Evolutionary conservation across 2,888 invertebrate genomes (phyloP).

Genomic region (Acleris laterana): DNA sequence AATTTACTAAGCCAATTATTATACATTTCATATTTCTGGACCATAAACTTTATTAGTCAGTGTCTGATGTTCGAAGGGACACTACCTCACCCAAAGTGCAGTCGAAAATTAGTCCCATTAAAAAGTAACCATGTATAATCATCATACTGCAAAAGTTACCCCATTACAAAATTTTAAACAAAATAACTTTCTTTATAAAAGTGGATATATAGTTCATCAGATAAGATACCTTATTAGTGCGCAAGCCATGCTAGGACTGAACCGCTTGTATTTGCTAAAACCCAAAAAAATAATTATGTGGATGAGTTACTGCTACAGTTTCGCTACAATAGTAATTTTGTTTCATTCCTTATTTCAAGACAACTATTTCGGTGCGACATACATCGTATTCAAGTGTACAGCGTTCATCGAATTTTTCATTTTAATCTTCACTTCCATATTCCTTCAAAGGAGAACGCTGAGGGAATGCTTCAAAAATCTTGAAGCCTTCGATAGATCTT

Average conservation of each 20-base stretch:
- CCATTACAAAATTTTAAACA: slow-evolving; percentile 44
- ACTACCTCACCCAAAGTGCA: not conserved
- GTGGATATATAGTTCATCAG: slow-evolving; percentile 41
- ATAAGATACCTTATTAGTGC: slow-evolving; percentile 47
- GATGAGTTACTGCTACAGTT: slow-evolving; percentile 44
- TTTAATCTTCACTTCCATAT: slow-evolving; percentile 49
- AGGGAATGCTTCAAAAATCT: slow-evolving; percentile 53
- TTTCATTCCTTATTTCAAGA: slow-evolving; percentile 40
- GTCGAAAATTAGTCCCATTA: not conserved
- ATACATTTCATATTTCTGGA: not conserved
- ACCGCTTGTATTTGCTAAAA: slow-evolving; percentile 53
- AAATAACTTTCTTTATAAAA: slow-evolving; percentile 44
- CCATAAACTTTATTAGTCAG: slow-evolving; percentile 8
- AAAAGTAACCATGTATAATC: slow-evolving; percentile 13
- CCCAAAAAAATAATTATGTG: slow-evolving; percentile 42
- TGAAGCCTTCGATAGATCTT: slow-evolving; percentile 53
- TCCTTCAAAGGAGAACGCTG: slow-evolving; percentile 50
- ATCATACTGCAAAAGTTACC: slow-evolving; percentile 50
- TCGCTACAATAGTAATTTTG: slow-evolving; percentile 38
- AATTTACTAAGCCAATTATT: slow-evolving; percentile 18
- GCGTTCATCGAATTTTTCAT: slow-evolving; percentile 51
- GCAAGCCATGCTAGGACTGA: slow-evolving; percentile 51
- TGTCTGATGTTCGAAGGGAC: not conserved
- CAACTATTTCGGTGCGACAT: slow-evolving; percentile 43
- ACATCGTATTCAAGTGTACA: slow-evolving; percentile 50